Conservation (phyloP, 1,140 invertebrate species). For the Sinonovacula constricta region DNA sequence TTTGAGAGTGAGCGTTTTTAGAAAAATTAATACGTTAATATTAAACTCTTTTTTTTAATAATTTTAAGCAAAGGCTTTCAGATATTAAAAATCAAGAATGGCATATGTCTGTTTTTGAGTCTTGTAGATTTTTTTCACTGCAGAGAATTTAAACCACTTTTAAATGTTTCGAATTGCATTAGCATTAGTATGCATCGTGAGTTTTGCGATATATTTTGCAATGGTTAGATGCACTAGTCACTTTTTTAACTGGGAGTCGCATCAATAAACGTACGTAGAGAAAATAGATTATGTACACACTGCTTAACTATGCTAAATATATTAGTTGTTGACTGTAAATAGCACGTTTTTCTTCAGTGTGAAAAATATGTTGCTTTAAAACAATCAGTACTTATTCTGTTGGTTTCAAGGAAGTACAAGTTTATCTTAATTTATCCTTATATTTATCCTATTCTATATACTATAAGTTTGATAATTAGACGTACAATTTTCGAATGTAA, state of each 20-base stretch:
- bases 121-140: background rate
- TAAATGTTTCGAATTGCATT: background rate
- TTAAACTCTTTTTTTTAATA: background rate
- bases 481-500: background rate
- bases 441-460: background rate
- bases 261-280: background rate
- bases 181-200: background rate
- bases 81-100: background rate
- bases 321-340: background rate
- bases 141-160: background rate
- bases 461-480: too few species aligned
- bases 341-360: background rate
- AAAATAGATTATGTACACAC: slow-evolving; percentile 1
- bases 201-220: background rate
- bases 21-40: too few species aligned
- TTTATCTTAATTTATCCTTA: background rate
- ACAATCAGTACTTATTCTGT: background rate
- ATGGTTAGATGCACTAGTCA: background rate
- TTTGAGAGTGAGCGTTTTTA: too few species aligned
- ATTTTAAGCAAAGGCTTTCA: background rate
- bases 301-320: background rate
- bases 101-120: background rate
- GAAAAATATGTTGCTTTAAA: background rate
- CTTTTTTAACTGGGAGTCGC: background rate
- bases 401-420: background rate